Conservation (phyloP, 2,113 vertebrate species). For the Dissostichus mawsoni region DNA sequence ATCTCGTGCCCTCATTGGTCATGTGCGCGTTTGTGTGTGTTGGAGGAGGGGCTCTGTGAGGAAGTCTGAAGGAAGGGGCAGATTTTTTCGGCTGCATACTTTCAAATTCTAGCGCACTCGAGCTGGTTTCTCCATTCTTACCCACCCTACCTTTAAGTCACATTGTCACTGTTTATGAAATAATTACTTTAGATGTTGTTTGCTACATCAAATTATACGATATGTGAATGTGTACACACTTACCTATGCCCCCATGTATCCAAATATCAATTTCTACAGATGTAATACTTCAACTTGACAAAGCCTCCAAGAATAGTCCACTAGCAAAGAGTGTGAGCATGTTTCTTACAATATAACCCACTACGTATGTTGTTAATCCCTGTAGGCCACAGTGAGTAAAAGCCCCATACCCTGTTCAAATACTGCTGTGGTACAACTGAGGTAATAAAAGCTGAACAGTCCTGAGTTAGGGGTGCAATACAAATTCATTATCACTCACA, state of each 20-base stretch:
- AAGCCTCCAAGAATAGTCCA: neutral
- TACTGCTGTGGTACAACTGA: neutral
- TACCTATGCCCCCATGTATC: neutral
- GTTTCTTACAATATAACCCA: too few species aligned
- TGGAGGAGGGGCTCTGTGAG: too few species aligned
- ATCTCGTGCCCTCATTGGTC: too few species aligned
- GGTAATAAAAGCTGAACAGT: neutral
- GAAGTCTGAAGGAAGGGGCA: too few species aligned
- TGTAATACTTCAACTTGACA: neutral
- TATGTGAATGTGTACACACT: neutral
- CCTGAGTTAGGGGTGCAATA: neutral
- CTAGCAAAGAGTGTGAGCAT: neutral
- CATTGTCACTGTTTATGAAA: neutral
- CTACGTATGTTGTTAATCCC: neutral
- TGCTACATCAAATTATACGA: neutral
- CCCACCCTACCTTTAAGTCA: too few species aligned
- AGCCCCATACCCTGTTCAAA: neutral
- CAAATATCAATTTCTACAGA: neutral
- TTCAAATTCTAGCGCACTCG: too few species aligned
- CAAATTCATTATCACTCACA: neutral
- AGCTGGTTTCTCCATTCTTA: too few species aligned
- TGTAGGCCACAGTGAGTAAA: neutral
- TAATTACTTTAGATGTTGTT: too few species aligned
- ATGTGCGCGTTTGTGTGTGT: too few species aligned
- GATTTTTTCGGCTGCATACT: too few species aligned